Evolutionary conservation across 2,888 invertebrate genomes (phyloP).

Genomic region (Lordiphosa andalusiaca): DNA sequence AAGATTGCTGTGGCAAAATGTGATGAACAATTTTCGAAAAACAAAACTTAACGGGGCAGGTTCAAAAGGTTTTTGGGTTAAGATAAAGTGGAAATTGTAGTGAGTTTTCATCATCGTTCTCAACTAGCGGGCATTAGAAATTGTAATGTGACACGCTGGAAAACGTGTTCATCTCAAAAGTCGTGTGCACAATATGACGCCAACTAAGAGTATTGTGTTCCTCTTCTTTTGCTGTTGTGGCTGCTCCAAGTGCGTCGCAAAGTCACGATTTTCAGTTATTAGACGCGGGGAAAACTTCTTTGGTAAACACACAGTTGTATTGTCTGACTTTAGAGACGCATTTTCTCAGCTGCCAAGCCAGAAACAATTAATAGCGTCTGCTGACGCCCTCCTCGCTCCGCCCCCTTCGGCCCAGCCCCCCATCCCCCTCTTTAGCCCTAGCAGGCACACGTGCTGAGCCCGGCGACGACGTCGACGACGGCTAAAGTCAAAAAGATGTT

Average conservation of each 20-base stretch:
- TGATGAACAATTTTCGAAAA: conserved; percentile 45
- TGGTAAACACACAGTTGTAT: conserved; percentile 15
- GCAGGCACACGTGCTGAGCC: conserved; percentile 42
- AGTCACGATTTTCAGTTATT: conserved; percentile 75
- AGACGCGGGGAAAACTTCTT: conserved; percentile 54
- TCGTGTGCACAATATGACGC: conserved; percentile 45
- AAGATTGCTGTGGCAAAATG: conserved; percentile 53
- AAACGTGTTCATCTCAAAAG: conserved; percentile 67
- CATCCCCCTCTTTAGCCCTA: conserved; percentile 4
- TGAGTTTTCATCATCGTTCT: conserved; percentile 40
- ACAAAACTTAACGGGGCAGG: conserved; percentile 20
- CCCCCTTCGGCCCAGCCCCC: conserved; percentile 1
- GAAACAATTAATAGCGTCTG: conserved; percentile 72
- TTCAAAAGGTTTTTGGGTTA: conserved; percentile 65
- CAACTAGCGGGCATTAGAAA: conserved; percentile 62
- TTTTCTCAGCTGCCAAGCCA: conserved; percentile 68
- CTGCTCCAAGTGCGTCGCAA: conserved; percentile 65
- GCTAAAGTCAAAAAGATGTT: conserved; percentile 53
- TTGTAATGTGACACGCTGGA: conserved; percentile 67
- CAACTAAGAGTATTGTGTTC: conserved; percentile 37
- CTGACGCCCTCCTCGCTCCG: conserved; percentile 22
- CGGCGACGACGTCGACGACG: conserved; percentile 44
- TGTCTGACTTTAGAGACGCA: conserved; percentile 54
- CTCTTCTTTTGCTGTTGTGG: conserved; percentile 24
- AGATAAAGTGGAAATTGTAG: conserved; percentile 43